These are phyloP conservation scores for Peromyscus aztecus DNA, from an alignment of 2,797 vertebrate species.

Conservation along the genomic window DNA sequence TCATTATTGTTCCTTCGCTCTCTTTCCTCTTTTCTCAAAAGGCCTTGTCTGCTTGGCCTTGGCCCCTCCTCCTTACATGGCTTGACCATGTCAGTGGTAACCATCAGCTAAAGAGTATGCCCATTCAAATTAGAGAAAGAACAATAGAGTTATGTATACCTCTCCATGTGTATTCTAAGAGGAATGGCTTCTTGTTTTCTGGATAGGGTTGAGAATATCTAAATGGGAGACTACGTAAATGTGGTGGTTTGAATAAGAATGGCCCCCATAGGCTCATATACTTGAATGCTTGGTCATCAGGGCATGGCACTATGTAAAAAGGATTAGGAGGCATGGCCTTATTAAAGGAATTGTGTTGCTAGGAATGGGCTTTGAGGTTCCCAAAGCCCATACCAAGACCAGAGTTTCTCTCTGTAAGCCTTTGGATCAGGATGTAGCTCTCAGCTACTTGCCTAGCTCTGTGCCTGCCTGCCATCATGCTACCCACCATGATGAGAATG, in stretches of 20 bases:
- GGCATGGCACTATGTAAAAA: not conserved
- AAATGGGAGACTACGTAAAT: not conserved
- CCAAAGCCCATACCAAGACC: not conserved
- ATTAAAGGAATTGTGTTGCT: not conserved
- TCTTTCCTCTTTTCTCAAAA: not conserved
- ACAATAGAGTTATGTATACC: not conserved
- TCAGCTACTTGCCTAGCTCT: not conserved
- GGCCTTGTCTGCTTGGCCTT: not conserved
- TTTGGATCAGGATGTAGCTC: not conserved
- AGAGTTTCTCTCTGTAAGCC: not conserved
- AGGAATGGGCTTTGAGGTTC: too few relatives aligned
- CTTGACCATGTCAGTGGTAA: not conserved
- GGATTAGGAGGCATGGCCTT: not conserved
- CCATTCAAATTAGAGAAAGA: slow-evolving; percentile 1
- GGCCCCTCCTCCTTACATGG: not conserved
- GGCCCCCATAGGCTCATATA: not conserved
- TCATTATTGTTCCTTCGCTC: not conserved
- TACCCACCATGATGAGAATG: too few relatives aligned
- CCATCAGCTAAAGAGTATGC: not conserved
- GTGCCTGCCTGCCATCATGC: not conserved
- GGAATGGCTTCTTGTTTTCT: not conserved
- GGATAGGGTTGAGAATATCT: not conserved
- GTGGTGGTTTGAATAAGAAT: not conserved
- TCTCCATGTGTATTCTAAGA: not conserved
- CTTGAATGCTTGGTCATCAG: not conserved